A percentile compares a stretch with the other conserved stretches of the same genome.
phyloP scores from a whole-genome alignment of 2,888 invertebrate genomes.

The Oscheius sp. region DNA sequence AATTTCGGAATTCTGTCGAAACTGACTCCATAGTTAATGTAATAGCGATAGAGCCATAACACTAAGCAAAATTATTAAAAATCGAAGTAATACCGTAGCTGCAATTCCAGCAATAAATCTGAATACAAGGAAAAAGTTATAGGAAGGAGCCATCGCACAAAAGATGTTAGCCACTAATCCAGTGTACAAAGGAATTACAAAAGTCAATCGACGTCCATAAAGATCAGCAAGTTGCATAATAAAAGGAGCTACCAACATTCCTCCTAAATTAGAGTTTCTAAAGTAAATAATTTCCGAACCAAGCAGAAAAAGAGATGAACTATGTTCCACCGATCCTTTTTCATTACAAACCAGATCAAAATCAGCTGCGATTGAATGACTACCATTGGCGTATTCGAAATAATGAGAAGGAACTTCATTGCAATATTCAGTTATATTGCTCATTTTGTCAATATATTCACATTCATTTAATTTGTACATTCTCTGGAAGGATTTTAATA shows the following conservation, averaged over 20 bases:
- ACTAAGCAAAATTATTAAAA: not conserved
- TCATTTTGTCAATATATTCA: not conserved
- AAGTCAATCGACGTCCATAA: constrained; percentile 59
- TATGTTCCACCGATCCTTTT: constrained; percentile 51
- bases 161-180: constrained; percentile 56
- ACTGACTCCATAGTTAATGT: constrained; percentile 53
- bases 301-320: constrained; percentile 62
- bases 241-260: constrained; percentile 57
- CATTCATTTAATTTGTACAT: constrained; percentile 12
- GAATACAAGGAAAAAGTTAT: constrained; percentile 54
- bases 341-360: constrained; percentile 63
- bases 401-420: not conserved
- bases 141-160: constrained; percentile 56
- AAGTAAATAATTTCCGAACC: constrained; percentile 43
- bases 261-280: constrained; percentile 33
- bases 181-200: constrained; percentile 60
- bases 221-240: constrained; percentile 61
- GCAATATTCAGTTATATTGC: not conserved
- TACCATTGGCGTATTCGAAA: not conserved
- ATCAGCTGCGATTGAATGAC: constrained; percentile 40
- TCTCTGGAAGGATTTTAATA: not conserved
- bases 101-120: constrained; percentile 60
- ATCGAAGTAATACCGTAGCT: not conserved
- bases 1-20: constrained; percentile 41
- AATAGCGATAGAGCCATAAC: not conserved